Evolutionary conservation across 2,113 vertebrate species (phyloP), one percentile per base, ranked within the genome.

Genomic region (Sturnira hondurensis): DNA sequence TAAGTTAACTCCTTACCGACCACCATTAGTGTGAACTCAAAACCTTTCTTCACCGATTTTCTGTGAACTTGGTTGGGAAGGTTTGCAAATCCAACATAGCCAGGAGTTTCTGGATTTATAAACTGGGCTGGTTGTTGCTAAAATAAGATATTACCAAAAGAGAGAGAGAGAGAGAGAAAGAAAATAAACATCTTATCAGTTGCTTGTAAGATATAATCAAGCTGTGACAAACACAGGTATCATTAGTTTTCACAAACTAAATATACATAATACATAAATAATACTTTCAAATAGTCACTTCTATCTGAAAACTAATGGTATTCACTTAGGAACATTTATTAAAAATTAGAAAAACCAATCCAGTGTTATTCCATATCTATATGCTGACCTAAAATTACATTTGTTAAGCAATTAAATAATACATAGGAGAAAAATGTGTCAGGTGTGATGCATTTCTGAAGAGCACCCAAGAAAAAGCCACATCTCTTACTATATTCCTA

Each of bases 1-100:
- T 7, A 70, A 93, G 96, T 63, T 0, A 0, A 13, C 94, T 94
- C 93, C 99, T 99, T 99, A 99, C 99, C 99, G 78, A 99, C 99
- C 38, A 99, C 99, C 99, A 99, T 99, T 16, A 99, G 98, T 4
- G 99, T 99, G 97, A 99, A 99, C 97, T 99, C 99, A 97, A 99
- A 99, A 3, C 99, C 99, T 81, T 99, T 99, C 95, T 99, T 99
- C 85, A 99, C 99, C 15, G 99, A 99, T 97, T 99, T 99, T 52
- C 99, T 99, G 95, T 99, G 99, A 97, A 99, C 99, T 98, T 99
- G 99, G 96, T 99, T 99, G 41, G 99, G 99, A 94, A 99, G 99
- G 96, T 99, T 99, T 92, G 99, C 99, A 93, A 99, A 99, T 92
- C 99, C 99, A 93, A 99, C 99, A 88, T 99, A 99, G 58, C 99